phyloP scores from a whole-genome alignment of 2,888 invertebrate species.

The Ophioninae sp. region DNA sequence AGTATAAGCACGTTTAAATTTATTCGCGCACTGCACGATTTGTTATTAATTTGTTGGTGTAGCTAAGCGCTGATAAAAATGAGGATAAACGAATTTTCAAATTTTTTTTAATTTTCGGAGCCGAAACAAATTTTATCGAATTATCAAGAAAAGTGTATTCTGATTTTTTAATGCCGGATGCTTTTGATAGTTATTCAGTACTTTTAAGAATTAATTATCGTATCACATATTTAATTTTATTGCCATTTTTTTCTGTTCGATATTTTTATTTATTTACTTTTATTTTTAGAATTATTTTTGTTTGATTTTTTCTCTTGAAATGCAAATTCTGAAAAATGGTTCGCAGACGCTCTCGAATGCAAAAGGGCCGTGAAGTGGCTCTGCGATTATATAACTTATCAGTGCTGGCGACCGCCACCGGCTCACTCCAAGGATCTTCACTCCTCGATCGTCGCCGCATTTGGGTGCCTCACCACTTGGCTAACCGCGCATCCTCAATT shows the following conservation, averaged over 20 bases:
- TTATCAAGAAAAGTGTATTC: too few relatives aligned
- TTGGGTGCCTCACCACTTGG: slow-evolving; percentile 96
- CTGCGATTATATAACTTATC: slow-evolving; percentile 98
- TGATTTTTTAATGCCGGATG: too few relatives aligned
- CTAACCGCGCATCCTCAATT: slow-evolving; percentile 94
- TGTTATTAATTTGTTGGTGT: too few relatives aligned
- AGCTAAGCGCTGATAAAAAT: too few relatives aligned
- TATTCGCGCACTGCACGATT: background rate
- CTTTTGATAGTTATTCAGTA: too few relatives aligned
- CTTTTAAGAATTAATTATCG: too few relatives aligned
- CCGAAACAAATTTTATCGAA: too few relatives aligned
- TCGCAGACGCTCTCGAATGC: slow-evolving; percentile 92
- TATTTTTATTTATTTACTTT: too few relatives aligned
- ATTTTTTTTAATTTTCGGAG: too few relatives aligned
- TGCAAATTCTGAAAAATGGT: background rate
- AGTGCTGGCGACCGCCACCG: slow-evolving; percentile 96
- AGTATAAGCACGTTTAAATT: slow-evolving; percentile 36
- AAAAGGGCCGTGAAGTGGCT: slow-evolving; percentile 98
- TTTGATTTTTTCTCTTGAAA: background rate
- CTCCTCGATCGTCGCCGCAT: slow-evolving; percentile 96
- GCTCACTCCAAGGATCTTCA: slow-evolving; percentile 97
- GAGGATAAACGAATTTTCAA: too few relatives aligned
- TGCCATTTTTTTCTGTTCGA: too few relatives aligned
- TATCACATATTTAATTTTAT: too few relatives aligned
- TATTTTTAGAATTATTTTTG: background rate